phyloP scores from a whole-genome alignment of 1,140 invertebrate genomes.

The Heliconius eleuchia region DNA sequence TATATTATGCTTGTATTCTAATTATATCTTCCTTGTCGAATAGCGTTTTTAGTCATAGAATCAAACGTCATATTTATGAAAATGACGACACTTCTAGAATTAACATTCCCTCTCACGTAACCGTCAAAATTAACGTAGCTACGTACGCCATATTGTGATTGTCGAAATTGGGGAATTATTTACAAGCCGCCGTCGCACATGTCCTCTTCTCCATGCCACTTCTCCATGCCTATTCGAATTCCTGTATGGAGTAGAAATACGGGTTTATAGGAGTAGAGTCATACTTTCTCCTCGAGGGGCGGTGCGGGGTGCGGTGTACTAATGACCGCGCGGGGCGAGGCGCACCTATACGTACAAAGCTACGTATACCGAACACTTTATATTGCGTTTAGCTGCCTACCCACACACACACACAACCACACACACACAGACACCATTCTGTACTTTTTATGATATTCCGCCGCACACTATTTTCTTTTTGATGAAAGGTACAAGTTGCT shows the following conservation, averaged over 20 bases:
- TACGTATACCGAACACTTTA: slow-evolving; percentile 70
- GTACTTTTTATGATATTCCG: slow-evolving; percentile 73
- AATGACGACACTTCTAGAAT: background rate
- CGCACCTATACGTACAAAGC: slow-evolving; percentile 55
- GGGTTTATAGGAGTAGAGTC: slow-evolving; percentile 81
- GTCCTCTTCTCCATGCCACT: slow-evolving; percentile 64
- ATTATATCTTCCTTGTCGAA: no score
- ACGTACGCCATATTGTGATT: slow-evolving; percentile 71
- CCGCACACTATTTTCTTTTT: slow-evolving; percentile 75
- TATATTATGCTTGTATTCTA: no score
- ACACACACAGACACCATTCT: slow-evolving; percentile 52
- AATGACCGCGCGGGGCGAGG: slow-evolving; percentile 79
- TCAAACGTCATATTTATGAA: background rate
- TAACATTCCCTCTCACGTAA: slow-evolving; percentile 34
- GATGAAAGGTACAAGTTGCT: slow-evolving; percentile 46
- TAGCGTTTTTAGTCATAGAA: no score
- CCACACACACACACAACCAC: slow-evolving; percentile 68
- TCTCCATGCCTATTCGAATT: slow-evolving; percentile 77
- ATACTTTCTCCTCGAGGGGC: slow-evolving; percentile 76
- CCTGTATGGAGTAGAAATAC: slow-evolving; percentile 81
- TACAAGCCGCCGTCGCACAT: slow-evolving; percentile 63
- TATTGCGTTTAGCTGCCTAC: slow-evolving; percentile 78
- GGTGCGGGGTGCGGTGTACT: slow-evolving; percentile 61
- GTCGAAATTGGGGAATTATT: slow-evolving; percentile 75
- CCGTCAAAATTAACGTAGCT: slow-evolving; percentile 62